Evolutionary conservation across 2,797 vertebrate species (phyloP).

Genomic region (Limosa lapponica): DNA sequence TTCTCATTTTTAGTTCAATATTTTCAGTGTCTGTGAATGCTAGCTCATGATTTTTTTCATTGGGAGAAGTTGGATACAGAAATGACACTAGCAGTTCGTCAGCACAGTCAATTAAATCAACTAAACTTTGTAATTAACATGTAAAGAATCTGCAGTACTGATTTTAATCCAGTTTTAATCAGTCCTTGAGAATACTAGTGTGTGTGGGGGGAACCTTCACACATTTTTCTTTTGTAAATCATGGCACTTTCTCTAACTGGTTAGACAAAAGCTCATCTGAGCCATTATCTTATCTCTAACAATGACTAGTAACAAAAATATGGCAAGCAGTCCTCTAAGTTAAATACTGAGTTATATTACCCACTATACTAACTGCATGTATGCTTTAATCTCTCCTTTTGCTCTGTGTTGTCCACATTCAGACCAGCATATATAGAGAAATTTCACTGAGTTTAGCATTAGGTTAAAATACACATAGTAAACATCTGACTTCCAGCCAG

Average conservation of each 20-base stretch:
- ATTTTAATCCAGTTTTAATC: not conserved
- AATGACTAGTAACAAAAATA: not conserved
- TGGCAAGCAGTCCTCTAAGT: not conserved
- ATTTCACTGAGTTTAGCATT: not conserved
- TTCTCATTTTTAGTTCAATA: not conserved
- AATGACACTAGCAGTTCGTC: not conserved
- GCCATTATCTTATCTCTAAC: not conserved
- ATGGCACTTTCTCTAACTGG: not conserved
- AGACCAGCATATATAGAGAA: not conserved
- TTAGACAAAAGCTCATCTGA: not conserved
- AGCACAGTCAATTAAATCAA: not conserved
- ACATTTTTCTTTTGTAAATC: not conserved
- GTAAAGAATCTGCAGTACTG: not conserved
- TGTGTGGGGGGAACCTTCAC: not conserved
- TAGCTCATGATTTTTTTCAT: not conserved
- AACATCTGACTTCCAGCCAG: not conserved
- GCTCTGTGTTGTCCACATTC: not conserved
- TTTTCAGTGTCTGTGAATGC: not conserved
- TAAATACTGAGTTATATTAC: not conserved
- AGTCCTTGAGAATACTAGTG: not conserved
- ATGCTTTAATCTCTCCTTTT: not conserved
- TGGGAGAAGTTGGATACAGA: not conserved
- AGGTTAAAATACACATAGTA: not conserved
- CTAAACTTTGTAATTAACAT: not conserved
- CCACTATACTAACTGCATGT: not conserved